A percentile compares a stretch with the other conserved stretches of the same genome.
These are phyloP conservation scores for Meles meles DNA, from an alignment of 2,113 vertebrate species.

Conservation along the genomic window DNA sequence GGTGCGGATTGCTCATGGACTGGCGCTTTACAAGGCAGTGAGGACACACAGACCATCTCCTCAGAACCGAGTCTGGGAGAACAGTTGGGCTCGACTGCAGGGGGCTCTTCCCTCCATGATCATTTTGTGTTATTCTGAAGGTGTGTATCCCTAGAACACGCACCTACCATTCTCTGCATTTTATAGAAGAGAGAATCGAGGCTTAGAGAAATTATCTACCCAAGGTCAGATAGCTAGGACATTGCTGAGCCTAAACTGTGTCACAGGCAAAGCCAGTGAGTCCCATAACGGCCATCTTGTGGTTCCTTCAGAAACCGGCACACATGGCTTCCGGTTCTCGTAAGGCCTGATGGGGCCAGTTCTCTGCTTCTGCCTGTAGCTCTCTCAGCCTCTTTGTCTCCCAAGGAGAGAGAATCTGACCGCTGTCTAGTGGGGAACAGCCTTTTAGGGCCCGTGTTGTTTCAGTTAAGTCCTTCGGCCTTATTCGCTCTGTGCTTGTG, in stretches of 20 bases:
- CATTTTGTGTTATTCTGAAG: background rate
- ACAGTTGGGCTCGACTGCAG: rapidly evolving
- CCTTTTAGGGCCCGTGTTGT: background rate
- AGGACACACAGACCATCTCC: background rate
- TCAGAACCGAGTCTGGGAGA: background rate
- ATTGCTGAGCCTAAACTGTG: rapidly evolving
- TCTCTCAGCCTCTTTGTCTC: background rate
- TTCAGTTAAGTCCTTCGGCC: background rate
- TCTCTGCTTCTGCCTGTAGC: background rate
- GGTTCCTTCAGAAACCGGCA: background rate
- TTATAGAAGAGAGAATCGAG: background rate
- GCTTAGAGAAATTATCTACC: background rate
- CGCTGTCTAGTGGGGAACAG: rapidly evolving
- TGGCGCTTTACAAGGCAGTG: too few relatives aligned
- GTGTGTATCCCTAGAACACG: rapidly evolving
- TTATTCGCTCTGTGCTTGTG: background rate
- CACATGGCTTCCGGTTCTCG: background rate
- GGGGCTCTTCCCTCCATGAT: background rate
- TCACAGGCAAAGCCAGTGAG: background rate
- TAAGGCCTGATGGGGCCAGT: background rate
- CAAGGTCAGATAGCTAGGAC: background rate
- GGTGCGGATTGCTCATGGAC: background rate
- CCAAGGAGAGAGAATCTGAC: background rate
- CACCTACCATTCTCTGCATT: background rate
- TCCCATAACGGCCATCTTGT: rapidly evolving